phyloP scores from a whole-genome alignment of 2,113 vertebrate species.

The Pseudonaja textilis region DNA sequence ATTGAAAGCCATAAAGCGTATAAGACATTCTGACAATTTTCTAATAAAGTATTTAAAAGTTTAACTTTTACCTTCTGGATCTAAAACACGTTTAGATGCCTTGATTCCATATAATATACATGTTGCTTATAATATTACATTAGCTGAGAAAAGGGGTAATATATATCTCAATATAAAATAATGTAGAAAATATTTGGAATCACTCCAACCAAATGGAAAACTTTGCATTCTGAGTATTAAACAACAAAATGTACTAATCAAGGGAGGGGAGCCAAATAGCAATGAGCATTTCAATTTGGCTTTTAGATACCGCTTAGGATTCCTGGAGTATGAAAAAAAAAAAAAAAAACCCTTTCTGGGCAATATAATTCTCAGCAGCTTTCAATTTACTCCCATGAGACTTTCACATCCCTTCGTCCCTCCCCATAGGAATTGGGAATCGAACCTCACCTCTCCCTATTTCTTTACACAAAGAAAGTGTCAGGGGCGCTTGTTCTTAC shows the following conservation, averaged over 20 bases:
- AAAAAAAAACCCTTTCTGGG: not conserved
- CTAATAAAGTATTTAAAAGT: not conserved
- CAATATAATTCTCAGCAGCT: not conserved
- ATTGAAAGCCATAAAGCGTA: not conserved
- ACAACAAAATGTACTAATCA: not conserved
- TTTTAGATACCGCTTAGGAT: not conserved
- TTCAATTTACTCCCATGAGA: not conserved
- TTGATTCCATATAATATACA: not conserved
- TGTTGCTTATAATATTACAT: slow-evolving; percentile 27
- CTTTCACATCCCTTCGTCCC: not conserved
- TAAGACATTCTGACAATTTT: not conserved
- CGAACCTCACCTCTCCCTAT: not conserved
- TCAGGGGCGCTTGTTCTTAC: not conserved
- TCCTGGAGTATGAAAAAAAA: not conserved
- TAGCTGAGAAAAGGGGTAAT: not conserved
- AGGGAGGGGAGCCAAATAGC: not conserved
- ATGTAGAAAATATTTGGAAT: slow-evolving; percentile 55
- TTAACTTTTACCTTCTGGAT: not conserved
- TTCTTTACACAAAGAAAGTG: not conserved
- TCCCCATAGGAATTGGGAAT: not conserved
- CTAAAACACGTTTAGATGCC: not conserved
- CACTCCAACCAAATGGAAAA: slow-evolving; percentile 35
- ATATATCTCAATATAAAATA: slow-evolving; percentile 41
- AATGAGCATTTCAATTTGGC: not conserved
- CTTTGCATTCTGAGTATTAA: slow-evolving; percentile 4